Conservation (phyloP, 1,140 invertebrate genomes). For the Tyrophagus putrescentiae region DNA sequence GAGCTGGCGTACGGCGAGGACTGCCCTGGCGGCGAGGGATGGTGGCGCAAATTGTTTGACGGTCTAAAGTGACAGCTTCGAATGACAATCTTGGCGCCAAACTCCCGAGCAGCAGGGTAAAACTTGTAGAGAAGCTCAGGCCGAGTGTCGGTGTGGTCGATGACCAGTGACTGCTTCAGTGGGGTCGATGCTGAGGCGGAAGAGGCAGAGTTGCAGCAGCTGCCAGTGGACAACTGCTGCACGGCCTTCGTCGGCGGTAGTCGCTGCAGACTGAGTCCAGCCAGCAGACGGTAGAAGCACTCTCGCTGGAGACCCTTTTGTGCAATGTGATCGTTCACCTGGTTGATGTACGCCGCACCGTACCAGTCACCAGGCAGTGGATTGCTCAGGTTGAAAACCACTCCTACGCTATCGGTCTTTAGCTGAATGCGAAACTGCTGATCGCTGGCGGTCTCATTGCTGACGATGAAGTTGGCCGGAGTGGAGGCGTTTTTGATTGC, state of each 20-base stretch:
- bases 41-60: not conserved
- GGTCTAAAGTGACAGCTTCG: not conserved
- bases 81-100: constrained; percentile 14
- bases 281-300: constrained; percentile 9
- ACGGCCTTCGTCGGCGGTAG: no score
- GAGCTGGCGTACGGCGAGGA: no score
- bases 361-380: constrained; percentile 62
- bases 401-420: constrained; percentile 19
- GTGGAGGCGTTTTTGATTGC: constrained; percentile 55
- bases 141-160: not conserved
- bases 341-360: constrained; percentile 40
- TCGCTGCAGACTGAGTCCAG: not conserved
- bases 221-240: no score
- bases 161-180: not conserved
- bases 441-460: constrained; percentile 26
- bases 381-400: constrained; percentile 24
- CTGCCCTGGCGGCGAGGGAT: no score
- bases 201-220: no score
- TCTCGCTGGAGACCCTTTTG: constrained; percentile 18
- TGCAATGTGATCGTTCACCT: constrained; percentile 7
- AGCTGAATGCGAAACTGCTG: constrained; percentile 24
- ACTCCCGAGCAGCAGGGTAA: not conserved
- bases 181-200: not conserved
- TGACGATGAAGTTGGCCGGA: constrained; percentile 39
- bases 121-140: constrained; percentile 14